Conservation (phyloP, 2,113 vertebrate species). For the Nycticorax nycticorax region DNA sequence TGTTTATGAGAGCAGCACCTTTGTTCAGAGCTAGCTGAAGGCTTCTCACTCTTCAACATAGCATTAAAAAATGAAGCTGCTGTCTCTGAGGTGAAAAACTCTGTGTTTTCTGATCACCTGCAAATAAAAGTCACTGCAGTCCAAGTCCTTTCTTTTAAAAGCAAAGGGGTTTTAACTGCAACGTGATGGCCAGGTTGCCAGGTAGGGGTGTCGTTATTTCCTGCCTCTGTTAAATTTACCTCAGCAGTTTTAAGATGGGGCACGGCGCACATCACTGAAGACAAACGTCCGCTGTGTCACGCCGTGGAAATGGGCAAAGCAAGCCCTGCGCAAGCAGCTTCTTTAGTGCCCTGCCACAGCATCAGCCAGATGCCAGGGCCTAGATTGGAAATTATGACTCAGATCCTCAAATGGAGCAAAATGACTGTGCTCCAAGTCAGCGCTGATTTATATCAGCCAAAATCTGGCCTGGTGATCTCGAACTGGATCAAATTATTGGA, state of each 20-base stretch:
- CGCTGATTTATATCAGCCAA: conserved; percentile 25
- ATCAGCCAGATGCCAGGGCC: conserved; percentile 24
- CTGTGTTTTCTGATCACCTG: not conserved
- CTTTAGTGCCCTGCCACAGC: not conserved
- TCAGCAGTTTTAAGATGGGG: not conserved
- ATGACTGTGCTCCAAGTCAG: conserved; percentile 19
- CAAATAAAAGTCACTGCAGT: not conserved
- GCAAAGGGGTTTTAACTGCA: not conserved
- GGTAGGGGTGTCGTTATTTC: conserved; percentile 6
- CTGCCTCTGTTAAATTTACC: conserved; percentile 12
- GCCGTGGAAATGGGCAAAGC: not conserved
- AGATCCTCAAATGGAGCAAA: conserved; percentile 22
- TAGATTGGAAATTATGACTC: conserved; percentile 29
- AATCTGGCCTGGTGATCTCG: conserved; percentile 9
- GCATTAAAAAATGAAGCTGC: not conserved
- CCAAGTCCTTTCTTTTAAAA: not conserved
- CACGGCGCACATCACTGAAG: not conserved
- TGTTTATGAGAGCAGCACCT: not conserved
- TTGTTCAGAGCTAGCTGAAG: not conserved
- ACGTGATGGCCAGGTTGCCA: not conserved
- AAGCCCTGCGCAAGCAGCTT: not conserved
- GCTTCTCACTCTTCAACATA: not conserved
- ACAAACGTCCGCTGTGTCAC: not conserved
- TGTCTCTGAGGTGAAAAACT: not conserved
- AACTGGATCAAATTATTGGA: conserved; percentile 17